A percentile compares a stretch with the other conserved stretches of the same genome.
These are phyloP conservation scores for Hydropotes inermis DNA, from an alignment of 2,113 vertebrate genomes.

Conservation along the genomic window DNA sequence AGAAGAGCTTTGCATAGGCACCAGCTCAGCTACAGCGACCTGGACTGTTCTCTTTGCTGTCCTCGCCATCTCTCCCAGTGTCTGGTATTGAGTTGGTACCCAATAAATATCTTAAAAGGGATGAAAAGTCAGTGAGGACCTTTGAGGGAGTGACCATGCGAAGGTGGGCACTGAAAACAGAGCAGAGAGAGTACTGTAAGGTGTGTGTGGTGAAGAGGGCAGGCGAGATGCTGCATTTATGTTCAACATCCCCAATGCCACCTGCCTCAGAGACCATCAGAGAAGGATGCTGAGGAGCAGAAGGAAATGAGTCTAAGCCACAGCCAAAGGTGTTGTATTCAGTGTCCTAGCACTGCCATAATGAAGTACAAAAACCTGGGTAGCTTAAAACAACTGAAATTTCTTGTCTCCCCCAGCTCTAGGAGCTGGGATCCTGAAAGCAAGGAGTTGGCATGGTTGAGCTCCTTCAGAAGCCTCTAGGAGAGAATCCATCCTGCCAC, in stretches of 20 bases:
- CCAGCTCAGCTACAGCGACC: background rate
- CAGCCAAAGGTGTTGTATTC: background rate
- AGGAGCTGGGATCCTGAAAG: background rate
- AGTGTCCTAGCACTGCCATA: background rate
- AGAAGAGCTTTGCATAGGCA: background rate
- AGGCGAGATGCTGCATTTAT: background rate
- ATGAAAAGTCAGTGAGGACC: background rate
- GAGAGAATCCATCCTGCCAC: background rate
- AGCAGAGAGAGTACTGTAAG: background rate
- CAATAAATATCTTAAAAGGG: background rate
- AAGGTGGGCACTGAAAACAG: accelerated
- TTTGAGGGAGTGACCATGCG: background rate
- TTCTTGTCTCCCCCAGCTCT: background rate
- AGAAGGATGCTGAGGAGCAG: background rate
- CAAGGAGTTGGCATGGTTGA: background rate
- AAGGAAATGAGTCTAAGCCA: background rate
- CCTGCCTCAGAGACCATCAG: background rate
- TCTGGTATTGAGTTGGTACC: background rate
- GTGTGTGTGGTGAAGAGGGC: background rate
- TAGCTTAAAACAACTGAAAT: background rate
- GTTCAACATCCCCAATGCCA: no score
- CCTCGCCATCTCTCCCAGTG: background rate
- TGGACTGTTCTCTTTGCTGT: background rate
- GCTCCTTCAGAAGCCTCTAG: background rate
- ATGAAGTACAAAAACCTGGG: background rate